These are phyloP conservation scores for Cololabis saira DNA, from an alignment of 2,113 vertebrate genomes.

Conservation along the genomic window DNA sequence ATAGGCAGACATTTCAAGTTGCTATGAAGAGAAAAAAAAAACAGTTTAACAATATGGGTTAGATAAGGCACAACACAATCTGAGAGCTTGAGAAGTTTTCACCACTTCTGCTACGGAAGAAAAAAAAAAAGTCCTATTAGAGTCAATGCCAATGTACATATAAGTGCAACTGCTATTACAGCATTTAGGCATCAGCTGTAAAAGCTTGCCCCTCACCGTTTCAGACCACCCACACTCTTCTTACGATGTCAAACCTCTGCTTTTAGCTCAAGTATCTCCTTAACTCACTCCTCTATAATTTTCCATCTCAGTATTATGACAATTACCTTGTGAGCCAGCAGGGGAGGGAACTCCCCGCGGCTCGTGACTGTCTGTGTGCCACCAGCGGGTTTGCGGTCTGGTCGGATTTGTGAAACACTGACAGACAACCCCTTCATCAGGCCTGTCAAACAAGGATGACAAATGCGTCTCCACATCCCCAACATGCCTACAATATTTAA, in stretches of 20 bases:
- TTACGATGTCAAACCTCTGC: constrained; percentile 59
- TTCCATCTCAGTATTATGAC: constrained; percentile 76
- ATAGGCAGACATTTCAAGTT: constrained; percentile 5
- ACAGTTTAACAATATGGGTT: constrained; percentile 11
- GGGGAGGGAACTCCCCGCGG: constrained; percentile 62
- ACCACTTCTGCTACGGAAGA: constrained; percentile 11
- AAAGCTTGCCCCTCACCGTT: constrained; percentile 58
- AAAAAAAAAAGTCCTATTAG: constrained; percentile 34
- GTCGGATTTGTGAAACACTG: constrained; percentile 75
- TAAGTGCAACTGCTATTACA: constrained; percentile 51
- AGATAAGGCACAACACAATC: constrained; percentile 28
- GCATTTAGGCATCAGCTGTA: constrained; percentile 62
- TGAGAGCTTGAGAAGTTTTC: constrained; percentile 28
- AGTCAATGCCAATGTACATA: constrained; percentile 49
- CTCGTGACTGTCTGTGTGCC: constrained; percentile 67
- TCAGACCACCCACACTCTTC: constrained; percentile 76
- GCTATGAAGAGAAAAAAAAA: constrained; percentile 23
- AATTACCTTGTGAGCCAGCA: constrained; percentile 72
- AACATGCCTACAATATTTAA: constrained; percentile 77
- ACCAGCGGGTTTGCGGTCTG: constrained; percentile 72
- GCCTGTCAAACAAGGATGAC: constrained; percentile 80
- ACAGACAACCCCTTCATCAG: constrained; percentile 82
- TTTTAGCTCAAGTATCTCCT: constrained; percentile 73
- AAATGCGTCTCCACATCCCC: constrained; percentile 78
- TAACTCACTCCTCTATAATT: constrained; percentile 77